Evolutionary conservation across 2,797 vertebrate species (phyloP).

Genomic region (Gymnothorax reevesii): DNA sequence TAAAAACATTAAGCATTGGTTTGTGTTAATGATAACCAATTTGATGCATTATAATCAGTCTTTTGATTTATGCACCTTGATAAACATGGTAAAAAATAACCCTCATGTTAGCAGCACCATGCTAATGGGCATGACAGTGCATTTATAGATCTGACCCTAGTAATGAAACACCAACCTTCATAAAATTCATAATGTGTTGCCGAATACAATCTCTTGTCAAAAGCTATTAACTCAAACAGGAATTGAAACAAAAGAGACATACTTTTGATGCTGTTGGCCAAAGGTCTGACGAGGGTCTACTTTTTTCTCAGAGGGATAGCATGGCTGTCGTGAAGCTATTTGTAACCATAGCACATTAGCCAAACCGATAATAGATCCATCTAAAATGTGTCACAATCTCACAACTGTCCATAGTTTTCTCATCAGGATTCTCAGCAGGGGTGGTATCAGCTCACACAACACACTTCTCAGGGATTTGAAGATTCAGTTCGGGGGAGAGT

Average conservation of each 20-base stretch:
- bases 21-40: background rate
- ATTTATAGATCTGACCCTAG: constrained; percentile 9
- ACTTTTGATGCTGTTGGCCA: background rate
- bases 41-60: background rate
- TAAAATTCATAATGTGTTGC: constrained; percentile 6
- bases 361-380: constrained; percentile 7
- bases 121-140: constrained; percentile 18
- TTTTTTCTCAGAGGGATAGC: background rate
- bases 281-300: background rate
- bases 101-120: background rate
- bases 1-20: no score
- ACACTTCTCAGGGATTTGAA: background rate
- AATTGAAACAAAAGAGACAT: background rate
- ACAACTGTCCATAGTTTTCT: background rate
- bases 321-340: background rate
- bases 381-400: background rate
- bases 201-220: constrained; percentile 9
- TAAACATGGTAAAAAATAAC: background rate
- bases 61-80: constrained; percentile 1
- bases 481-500: background rate
- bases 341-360: background rate
- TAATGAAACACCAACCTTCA: constrained; percentile 3
- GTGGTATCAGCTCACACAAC: background rate
- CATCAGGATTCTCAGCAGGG: background rate
- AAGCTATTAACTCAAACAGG: constrained; percentile 14